These are phyloP conservation scores for Condylura cristata DNA, from an alignment of 2,113 vertebrate species.

Conservation along the genomic window DNA sequence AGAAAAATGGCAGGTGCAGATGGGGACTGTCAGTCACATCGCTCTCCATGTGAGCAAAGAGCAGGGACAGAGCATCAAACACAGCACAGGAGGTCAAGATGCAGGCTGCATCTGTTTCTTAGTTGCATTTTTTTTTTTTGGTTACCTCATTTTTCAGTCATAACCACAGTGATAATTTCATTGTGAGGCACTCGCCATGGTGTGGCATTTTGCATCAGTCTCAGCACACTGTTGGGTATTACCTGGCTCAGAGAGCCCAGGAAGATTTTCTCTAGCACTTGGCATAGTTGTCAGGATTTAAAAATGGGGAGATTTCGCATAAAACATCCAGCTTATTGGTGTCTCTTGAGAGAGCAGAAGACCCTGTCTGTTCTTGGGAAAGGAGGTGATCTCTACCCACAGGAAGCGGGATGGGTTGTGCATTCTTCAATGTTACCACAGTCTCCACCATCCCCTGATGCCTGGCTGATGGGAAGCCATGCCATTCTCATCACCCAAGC, in stretches of 20 bases:
- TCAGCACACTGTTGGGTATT: rapidly evolving
- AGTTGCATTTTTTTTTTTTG: too few relatives aligned
- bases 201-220: neutral
- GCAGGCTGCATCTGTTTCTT: rapidly evolving
- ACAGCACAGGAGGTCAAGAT: rapidly evolving
- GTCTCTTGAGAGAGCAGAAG: neutral
- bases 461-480: rapidly evolving
- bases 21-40: rapidly evolving
- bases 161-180: neutral
- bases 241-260: neutral
- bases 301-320: neutral
- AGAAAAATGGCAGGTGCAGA: neutral
- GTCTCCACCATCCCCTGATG: neutral
- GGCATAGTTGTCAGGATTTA: neutral
- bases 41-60: rapidly evolving
- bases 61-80: rapidly evolving
- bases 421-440: neutral
- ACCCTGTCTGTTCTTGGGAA: neutral
- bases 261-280: neutral
- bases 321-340: neutral
- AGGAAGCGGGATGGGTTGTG: rapidly evolving
- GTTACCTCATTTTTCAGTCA: neutral
- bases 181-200: neutral
- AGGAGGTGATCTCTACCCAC: rapidly evolving
- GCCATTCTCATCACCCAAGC: rapidly evolving